A percentile compares a stretch with the other conserved stretches of the same genome.
Evolutionary conservation across 2,113 vertebrate species (phyloP).

Genomic region (Balaenoptera acutorostrata): DNA sequence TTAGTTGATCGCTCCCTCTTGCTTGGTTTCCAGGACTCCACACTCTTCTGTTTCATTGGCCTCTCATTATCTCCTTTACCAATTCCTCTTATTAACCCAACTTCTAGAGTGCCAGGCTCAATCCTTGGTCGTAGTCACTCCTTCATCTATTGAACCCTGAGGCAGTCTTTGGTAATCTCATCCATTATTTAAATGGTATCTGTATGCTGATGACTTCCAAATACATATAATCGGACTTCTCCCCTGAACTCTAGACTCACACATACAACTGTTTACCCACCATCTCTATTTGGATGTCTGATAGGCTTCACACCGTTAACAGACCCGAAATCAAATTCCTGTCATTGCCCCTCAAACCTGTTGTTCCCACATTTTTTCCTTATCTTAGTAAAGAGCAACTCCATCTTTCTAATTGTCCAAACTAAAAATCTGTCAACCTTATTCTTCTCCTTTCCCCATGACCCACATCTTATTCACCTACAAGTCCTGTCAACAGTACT

Average conservation of each 20-base stretch:
- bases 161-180: background rate
- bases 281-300: background rate
- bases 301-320: background rate
- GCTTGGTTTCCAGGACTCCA: background rate
- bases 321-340: background rate
- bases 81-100: background rate
- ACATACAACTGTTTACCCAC: background rate
- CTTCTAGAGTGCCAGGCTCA: background rate
- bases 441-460: background rate
- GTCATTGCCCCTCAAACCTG: background rate
- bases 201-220: background rate
- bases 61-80: background rate
- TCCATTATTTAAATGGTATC: background rate
- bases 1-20: background rate
- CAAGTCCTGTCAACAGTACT: background rate
- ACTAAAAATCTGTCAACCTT: background rate
- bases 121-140: background rate
- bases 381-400: background rate
- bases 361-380: background rate
- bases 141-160: background rate
- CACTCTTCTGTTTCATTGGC: background rate
- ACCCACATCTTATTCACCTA: background rate
- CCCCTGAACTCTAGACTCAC: background rate
- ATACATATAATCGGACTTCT: background rate
- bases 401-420: background rate